Evolutionary conservation across 2,113 vertebrate species (phyloP).

Genomic region (Porphyrio hochstetteri): DNA sequence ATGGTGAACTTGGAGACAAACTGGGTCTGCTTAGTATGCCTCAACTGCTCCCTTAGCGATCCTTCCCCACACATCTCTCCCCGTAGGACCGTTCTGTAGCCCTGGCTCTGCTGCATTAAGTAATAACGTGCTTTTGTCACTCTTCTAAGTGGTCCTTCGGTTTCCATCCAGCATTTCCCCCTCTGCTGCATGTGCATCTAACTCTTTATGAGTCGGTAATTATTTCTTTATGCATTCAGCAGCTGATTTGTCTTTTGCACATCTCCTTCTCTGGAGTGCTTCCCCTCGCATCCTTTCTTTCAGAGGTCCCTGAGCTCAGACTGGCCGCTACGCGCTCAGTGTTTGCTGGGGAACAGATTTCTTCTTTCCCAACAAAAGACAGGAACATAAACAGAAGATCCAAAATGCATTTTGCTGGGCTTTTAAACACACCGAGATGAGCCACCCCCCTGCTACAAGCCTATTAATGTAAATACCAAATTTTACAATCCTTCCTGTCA

Average conservation of each 20-base stretch:
- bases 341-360: constrained; percentile 23
- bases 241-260: not conserved
- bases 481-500: constrained; percentile 70
- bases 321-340: not conserved
- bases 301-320: not conserved
- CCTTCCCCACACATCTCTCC: not conserved
- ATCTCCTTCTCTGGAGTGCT: not conserved
- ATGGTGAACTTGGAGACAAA: constrained; percentile 29
- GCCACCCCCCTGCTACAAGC: not conserved
- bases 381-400: constrained; percentile 66
- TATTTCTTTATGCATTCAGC: not conserved
- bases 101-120: not conserved
- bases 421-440: constrained; percentile 59
- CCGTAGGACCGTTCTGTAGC: not conserved
- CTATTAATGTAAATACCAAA: constrained; percentile 67
- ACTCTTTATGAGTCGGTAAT: not conserved
- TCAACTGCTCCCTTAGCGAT: constrained; percentile 1
- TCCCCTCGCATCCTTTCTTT: constrained; percentile 6
- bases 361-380: constrained; percentile 66
- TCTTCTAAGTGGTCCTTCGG: not conserved
- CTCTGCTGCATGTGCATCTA: not conserved
- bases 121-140: not conserved
- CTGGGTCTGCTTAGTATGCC: not conserved
- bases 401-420: constrained; percentile 35
- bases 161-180: not conserved